Percentiles rank a stretch among this genome's conserved stretches.
Evolutionary conservation across 2,888 invertebrate species (phyloP).

Genomic region (Petrophora chlorosata): DNA sequence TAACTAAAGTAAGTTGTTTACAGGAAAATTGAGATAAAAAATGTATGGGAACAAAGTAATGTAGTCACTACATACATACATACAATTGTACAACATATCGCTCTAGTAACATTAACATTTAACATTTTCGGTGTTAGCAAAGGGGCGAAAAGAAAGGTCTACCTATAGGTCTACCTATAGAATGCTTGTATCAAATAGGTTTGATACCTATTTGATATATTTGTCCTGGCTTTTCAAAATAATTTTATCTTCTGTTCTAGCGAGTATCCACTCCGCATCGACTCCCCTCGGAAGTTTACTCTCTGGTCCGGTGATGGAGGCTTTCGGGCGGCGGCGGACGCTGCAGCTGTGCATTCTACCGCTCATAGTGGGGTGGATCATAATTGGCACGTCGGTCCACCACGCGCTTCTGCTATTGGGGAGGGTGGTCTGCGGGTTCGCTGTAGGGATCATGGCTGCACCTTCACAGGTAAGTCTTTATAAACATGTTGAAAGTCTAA

Average conservation of each 20-base stretch:
- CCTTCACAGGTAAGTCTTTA: slow-evolving; percentile 89
- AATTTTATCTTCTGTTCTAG: slow-evolving; percentile 66
- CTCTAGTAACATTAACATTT: too few species aligned
- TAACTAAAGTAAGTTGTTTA: too few species aligned
- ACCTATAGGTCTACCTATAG: too few species aligned
- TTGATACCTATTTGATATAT: too few species aligned
- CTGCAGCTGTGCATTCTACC: slow-evolving; percentile 86
- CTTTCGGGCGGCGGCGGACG: slow-evolving; percentile 86
- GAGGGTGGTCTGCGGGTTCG: slow-evolving; percentile 87
- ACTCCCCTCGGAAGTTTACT: slow-evolving; percentile 89
- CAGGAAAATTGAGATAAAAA: too few species aligned
- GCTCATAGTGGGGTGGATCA: slow-evolving; percentile 87
- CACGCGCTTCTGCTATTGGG: slow-evolving; percentile 86
- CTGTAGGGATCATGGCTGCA: slow-evolving; percentile 89
- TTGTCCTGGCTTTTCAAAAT: neutral
- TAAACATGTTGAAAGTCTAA: too few species aligned
- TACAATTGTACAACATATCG: too few species aligned
- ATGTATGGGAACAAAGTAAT: too few species aligned
- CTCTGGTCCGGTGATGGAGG: slow-evolving; percentile 88
- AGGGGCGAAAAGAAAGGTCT: too few species aligned
- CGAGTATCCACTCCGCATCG: slow-evolving; percentile 90
- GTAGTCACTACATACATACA: too few species aligned
- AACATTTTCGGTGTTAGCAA: too few species aligned
- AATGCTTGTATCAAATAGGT: too few species aligned
- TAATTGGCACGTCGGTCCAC: slow-evolving; percentile 83